Evolutionary conservation across 2,888 invertebrate genomes (phyloP), one percentile per base, ranked within the genome.

Genomic region (Cyclophora albipunctata): DNA sequence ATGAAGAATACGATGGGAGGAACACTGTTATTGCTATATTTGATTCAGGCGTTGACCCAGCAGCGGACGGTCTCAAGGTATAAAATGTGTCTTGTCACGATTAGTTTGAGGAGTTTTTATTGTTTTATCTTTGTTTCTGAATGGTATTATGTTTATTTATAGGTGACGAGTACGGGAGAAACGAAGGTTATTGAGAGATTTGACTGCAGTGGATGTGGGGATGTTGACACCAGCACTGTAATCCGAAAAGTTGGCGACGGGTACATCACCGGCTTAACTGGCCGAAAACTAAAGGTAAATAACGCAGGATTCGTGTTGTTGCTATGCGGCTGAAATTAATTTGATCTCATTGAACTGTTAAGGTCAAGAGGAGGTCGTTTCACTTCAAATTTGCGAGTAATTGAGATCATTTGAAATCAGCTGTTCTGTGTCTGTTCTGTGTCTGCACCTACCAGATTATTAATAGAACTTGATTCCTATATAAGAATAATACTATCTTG

Each of bases 1-100:
- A 96, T 89, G 95, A 97, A 0, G 91, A 92, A 50, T 97, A 93
- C 77, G 98, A 99, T 91, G 99, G 99, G 42, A 91, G 96, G 70
- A 95, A 94, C 67, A 94, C 96, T 48, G 90, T 95, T 60, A 98
- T 99, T 75, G 99, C 98, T 44, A 95, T 99, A 77, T 94, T 99
- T 66, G 99, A 99, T 88, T 98, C 98, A 3, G 99, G 99, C 5
- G 96, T 99, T 49, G 99, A 99, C 90, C 98, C 99, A 34, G 96
- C 96, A 45, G 98, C 98, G 5, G 92, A 95, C 58, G 99, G 99
- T 56, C 91, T 99, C 65, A 93, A 96, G 93, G 98, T 96, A 90
- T 43, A 71, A 80, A 83, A 75, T 66, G 42, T 82, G 84, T 77
- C 83, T 80, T 76, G 85, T 88, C 86, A 89, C 69, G 79, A 72